Conservation (phyloP, 2,888 invertebrate species). For the Eucriotettix oculatus region DNA sequence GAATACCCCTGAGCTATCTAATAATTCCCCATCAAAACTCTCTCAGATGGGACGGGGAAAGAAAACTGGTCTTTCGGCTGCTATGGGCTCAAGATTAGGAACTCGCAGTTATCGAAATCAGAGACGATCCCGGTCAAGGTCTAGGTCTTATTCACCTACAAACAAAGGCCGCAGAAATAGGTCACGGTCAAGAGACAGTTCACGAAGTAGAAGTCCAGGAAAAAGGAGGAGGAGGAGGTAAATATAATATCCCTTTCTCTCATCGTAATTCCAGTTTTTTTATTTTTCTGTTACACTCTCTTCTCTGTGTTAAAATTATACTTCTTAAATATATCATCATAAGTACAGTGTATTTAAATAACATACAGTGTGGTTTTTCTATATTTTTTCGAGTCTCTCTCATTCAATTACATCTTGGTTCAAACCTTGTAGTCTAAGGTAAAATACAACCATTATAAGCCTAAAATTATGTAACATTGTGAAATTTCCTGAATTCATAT, state of each 20-base stretch:
- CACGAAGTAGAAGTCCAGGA: conserved; percentile 5
- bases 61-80: conserved; percentile 34
- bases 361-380: no score
- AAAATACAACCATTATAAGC: no score
- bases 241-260: no score
- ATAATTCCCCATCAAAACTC: conserved; percentile 15
- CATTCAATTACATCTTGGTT: no score
- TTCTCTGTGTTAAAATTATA: no score
- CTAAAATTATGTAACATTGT: no score
- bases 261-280: conserved; percentile 6
- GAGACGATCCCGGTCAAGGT: conserved; percentile 25
- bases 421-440: no score
- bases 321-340: no score
- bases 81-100: conserved; percentile 39
- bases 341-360: no score
- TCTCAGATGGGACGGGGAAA: conserved; percentile 19
- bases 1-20: conserved; percentile 1
- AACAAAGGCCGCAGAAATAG: conserved; percentile 11
- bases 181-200: conserved; percentile 8
- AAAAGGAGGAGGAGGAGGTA: conserved; percentile 15
- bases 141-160: conserved; percentile 17
- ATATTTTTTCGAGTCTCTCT: no score
- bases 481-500: no score
- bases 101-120: conserved; percentile 32
- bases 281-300: background rate